These are phyloP conservation scores for Conopomorpha cramerella DNA, from an alignment of 1,140 invertebrate species.

Conservation along the genomic window DNA sequence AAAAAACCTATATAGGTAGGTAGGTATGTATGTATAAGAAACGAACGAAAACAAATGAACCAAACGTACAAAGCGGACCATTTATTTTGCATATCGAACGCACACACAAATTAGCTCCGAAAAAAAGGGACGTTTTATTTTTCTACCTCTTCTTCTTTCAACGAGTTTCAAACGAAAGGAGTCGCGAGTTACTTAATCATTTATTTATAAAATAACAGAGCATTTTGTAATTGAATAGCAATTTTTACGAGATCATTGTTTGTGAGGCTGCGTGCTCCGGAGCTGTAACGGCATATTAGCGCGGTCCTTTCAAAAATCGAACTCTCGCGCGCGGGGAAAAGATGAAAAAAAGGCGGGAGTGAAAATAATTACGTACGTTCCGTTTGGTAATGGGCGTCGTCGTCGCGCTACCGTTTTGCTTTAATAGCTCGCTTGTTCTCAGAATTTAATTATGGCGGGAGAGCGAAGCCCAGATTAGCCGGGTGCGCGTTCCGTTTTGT, in stretches of 20 bases:
- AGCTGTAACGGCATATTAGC: constrained; percentile 45
- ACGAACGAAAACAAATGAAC: no score
- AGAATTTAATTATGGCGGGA: constrained; percentile 51
- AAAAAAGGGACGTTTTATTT: no score
- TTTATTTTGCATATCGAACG: no score
- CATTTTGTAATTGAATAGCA: constrained; percentile 52
- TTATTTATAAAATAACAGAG: no score
- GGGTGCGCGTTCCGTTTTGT: constrained; percentile 36
- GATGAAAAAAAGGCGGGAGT: constrained; percentile 50
- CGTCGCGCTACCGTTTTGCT: constrained; percentile 53
- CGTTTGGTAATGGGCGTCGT: constrained; percentile 51
- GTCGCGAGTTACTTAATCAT: no score
- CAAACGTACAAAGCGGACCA: no score
- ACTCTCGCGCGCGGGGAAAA: no score
- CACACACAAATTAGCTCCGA: no score
- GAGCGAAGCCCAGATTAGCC: constrained; percentile 45
- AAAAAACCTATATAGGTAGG: no score
- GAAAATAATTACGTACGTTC: constrained; percentile 60
- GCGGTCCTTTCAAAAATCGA: constrained; percentile 44
- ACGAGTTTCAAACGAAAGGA: no score
- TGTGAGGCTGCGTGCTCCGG: constrained; percentile 39
- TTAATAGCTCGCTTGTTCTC: constrained; percentile 54
- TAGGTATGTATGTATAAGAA: no score
- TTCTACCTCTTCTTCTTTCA: no score
- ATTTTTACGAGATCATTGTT: constrained; percentile 58